Evolutionary conservation across 2,888 invertebrate species (phyloP).

Genomic region (Sminthurides aquaticus): DNA sequence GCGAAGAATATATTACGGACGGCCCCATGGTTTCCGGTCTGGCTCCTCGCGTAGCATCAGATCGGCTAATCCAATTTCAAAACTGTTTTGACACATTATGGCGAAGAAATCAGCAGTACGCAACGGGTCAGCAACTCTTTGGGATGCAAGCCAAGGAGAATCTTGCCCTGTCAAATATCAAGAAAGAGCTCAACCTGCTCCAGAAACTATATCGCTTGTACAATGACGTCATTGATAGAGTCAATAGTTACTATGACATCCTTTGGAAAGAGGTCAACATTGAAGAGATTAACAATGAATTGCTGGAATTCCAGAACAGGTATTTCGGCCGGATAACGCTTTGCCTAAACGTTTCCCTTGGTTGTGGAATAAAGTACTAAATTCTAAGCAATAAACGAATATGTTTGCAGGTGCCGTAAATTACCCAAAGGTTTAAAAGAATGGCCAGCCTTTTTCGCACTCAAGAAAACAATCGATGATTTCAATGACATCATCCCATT

Average conservation of each 20-base stretch:
- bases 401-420: constrained; percentile 67
- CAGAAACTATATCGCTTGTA: constrained; percentile 93
- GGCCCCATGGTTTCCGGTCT: constrained; percentile 65
- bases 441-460: constrained; percentile 93
- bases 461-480: constrained; percentile 93
- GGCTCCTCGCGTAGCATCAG: constrained; percentile 86
- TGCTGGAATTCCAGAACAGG: constrained; percentile 92
- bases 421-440: constrained; percentile 82
- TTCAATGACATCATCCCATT: constrained; percentile 97
- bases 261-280: constrained; percentile 91
- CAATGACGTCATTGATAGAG: constrained; percentile 92
- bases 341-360: too few relatives aligned
- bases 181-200: constrained; percentile 85
- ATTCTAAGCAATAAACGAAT: too few relatives aligned
- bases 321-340: too few relatives aligned
- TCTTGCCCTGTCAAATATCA: constrained; percentile 82
- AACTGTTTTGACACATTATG: constrained; percentile 94
- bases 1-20: constrained; percentile 47
- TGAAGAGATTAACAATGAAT: constrained; percentile 91
- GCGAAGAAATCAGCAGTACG: constrained; percentile 85
- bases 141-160: constrained; percentile 87
- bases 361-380: too few relatives aligned
- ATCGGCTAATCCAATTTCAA: constrained; percentile 77
- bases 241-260: constrained; percentile 93
- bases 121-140: constrained; percentile 89